A percentile compares a stretch with the other conserved stretches of the same genome.
Conservation (phyloP, 2,888 invertebrate genomes). For the Meteorus cinctellus region DNA sequence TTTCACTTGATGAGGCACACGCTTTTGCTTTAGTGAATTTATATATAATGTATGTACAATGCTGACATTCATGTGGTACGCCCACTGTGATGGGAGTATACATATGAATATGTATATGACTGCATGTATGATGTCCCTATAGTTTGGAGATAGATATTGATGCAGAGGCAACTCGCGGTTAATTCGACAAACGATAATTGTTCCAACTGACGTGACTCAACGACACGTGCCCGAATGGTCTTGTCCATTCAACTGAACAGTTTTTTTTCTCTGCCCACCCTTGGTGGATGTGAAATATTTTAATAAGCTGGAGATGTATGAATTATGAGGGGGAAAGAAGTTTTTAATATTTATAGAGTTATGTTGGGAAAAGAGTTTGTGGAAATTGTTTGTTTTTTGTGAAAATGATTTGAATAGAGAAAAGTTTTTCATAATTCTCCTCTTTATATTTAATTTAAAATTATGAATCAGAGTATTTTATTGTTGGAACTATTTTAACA, state of each 20-base stretch:
- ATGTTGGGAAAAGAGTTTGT: no score
- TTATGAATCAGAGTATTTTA: no score
- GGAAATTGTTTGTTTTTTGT: no score
- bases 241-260: background rate
- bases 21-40: background rate
- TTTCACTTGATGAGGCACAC: constrained; percentile 12
- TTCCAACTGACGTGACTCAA: constrained; percentile 6
- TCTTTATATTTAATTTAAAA: no score
- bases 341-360: no score
- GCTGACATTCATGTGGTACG: background rate
- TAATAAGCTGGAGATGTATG: background rate
- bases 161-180: background rate
- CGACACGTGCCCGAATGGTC: constrained; percentile 13
- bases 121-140: background rate
- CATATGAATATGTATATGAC: background rate
- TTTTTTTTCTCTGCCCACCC: background rate
- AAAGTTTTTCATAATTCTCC: no score
- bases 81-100: background rate
- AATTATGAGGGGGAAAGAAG: no score
- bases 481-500: no score
- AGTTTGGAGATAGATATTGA: background rate
- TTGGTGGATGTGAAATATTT: background rate
- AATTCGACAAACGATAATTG: constrained; percentile 11
- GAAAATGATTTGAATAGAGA: no score
- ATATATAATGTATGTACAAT: background rate